Evolutionary conservation across 2,888 invertebrate species (phyloP), one percentile per base, ranked within the genome.

Genomic region (Cantharis nigra): DNA sequence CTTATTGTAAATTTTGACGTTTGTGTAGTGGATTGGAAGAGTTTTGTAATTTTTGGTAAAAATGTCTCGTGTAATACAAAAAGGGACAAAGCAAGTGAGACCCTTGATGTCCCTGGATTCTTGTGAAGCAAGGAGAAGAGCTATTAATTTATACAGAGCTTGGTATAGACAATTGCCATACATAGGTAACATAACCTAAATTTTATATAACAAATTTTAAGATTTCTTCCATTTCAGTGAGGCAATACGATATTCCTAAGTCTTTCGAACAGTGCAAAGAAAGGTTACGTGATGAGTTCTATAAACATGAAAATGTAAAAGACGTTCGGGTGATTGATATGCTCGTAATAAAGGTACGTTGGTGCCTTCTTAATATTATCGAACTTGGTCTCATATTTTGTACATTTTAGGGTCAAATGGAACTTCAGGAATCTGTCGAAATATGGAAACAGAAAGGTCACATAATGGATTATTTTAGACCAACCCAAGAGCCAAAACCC

Each of bases 161-260:
- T 98, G 98, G 97, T 96, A 95, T 89, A 93, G 98, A 81, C 96
- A 97, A 89, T 91, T 97, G 79, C 98, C 98, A 9, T 94, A 94
- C 87, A 91, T 97, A 85, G 93, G 98, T 97, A 90, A 90, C 93
- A n/a, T 74, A 74, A 74, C 83, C 83, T 83, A 70, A 82, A 72
- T 74, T 81, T 85, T 85, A 85, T 82, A 78, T 83, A 82, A 83
- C 80, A 49, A 74, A 9, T 62, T 20, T 26, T 49, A 49, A 49
- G 23, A 62, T 77, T 26, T 3, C 76, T 71, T 30, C 3, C 69
- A 14, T 90, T 92, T 70, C 90, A 97, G 97, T 96, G 30, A 90
- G 92, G 87, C 94, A 96, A 81, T 97, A 93, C 88, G 94, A 97
- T 88, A 92, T 98, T 76, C 95, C 97, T 1, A 93, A 94, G 86